phyloP scores from a whole-genome alignment of 2,113 vertebrate genomes.

The Turdus rufiventris region DNA sequence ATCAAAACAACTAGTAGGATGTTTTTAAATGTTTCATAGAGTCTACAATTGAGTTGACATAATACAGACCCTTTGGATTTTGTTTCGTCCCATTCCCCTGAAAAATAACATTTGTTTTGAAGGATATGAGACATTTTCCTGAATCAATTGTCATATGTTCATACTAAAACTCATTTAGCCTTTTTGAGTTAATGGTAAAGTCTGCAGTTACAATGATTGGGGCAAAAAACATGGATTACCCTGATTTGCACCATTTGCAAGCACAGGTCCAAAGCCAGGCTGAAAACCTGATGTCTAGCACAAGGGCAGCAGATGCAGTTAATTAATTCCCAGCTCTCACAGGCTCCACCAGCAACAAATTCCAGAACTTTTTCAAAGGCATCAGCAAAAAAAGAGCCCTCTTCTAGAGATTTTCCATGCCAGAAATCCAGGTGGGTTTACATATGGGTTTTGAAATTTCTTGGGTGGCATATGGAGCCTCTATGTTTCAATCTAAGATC shows the following conservation, averaged over 20 bases:
- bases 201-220: not conserved
- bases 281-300: not conserved
- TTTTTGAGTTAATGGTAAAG: not conserved
- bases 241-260: not conserved
- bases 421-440: not conserved
- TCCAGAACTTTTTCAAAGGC: not conserved
- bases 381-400: not conserved
- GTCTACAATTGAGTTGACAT: not conserved
- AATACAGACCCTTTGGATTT: not conserved
- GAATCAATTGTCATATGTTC: not conserved
- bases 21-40: not conserved
- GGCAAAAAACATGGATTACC: fast-evolving
- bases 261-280: not conserved
- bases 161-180: not conserved
- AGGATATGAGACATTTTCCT: not conserved
- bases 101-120: not conserved
- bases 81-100: not conserved
- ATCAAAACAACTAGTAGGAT: not conserved
- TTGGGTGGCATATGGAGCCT: not conserved
- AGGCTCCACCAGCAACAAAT: not conserved
- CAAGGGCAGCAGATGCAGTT: not conserved
- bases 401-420: not conserved
- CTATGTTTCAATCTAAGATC: not conserved
- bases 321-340: not conserved
- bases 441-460: not conserved